phyloP scores from a whole-genome alignment of 2,888 invertebrate species.

The Ectropis crepuscularia region DNA sequence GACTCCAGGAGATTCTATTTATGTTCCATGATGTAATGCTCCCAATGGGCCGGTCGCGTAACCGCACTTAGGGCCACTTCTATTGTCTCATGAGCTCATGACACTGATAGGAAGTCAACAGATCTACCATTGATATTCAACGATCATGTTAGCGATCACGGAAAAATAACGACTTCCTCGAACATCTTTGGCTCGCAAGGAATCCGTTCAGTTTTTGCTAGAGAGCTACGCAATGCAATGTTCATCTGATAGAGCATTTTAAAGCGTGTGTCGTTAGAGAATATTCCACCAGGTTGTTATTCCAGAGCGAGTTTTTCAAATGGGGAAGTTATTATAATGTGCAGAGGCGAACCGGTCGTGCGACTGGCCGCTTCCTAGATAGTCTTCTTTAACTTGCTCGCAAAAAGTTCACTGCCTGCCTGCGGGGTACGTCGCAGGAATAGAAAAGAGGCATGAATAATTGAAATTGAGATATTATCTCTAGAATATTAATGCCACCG shows the following conservation, averaged over 20 bases:
- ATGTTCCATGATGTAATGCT: constrained; percentile 76
- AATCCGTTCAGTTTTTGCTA: constrained; percentile 45
- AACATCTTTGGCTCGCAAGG: constrained; percentile 34
- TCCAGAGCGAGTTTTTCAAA: constrained; percentile 62
- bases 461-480: constrained; percentile 56
- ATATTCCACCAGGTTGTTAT: constrained; percentile 51
- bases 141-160: constrained; percentile 40
- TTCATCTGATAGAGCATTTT: constrained; percentile 46
- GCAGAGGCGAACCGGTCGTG: constrained; percentile 61
- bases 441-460: constrained; percentile 63
- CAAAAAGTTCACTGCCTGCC: constrained; percentile 57
- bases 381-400: constrained; percentile 53
- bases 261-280: constrained; percentile 52
- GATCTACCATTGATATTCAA: constrained; percentile 44
- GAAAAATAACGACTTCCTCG: constrained; percentile 43
- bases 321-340: constrained; percentile 65
- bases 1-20: constrained; percentile 82
- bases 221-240: constrained; percentile 34
- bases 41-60: constrained; percentile 63
- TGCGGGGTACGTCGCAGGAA: constrained; percentile 50
- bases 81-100: constrained; percentile 53
- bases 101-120: constrained; percentile 49
- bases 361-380: constrained; percentile 52
- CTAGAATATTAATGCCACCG: constrained; percentile 55
- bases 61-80: constrained; percentile 55